Conservation (phyloP, 37 sponge, comb jelly and placozoan genomes). For the Halichondria panicea region DNA sequence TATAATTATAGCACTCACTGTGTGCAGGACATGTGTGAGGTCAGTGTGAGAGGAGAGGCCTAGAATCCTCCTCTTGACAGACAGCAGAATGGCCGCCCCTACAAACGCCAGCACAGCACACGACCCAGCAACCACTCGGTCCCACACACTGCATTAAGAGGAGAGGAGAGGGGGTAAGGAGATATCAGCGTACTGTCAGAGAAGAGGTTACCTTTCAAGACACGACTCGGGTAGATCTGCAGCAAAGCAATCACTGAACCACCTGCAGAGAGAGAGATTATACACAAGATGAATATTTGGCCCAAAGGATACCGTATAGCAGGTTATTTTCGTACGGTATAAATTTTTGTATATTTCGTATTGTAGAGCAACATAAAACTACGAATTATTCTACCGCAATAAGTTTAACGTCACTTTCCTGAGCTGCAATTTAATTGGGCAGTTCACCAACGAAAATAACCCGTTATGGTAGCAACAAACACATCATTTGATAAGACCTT, state of each 20-base stretch:
- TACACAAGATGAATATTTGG: background rate
- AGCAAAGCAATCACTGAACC: conserved; percentile 55
- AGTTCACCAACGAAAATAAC: no score
- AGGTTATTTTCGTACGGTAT: no score
- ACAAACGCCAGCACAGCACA: conserved; percentile 39
- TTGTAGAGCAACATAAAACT: no score
- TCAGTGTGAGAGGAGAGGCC: background rate
- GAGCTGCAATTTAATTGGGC: no score
- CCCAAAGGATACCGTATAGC: background rate
- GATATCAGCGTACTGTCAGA: background rate
- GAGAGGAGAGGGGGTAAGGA: background rate
- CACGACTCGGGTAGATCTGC: conserved; percentile 24
- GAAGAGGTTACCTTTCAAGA: conserved; percentile 31
- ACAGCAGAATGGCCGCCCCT: conserved; percentile 35
- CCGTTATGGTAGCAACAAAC: no score
- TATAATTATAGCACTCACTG: conserved; percentile 2
- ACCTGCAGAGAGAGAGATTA: conserved; percentile 15
- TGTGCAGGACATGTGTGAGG: conserved; percentile 5
- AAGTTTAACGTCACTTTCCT: no score
- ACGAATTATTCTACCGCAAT: no score
- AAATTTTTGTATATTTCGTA: no score
- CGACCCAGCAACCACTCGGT: conserved; percentile 56
- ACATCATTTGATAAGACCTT: no score
- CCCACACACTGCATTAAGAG: conserved; percentile 48
- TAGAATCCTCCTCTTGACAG: conserved; percentile 28